Base-by-base conservation (phyloP, 2,113 vertebrate species). In the Antigone vipio region DNA sequence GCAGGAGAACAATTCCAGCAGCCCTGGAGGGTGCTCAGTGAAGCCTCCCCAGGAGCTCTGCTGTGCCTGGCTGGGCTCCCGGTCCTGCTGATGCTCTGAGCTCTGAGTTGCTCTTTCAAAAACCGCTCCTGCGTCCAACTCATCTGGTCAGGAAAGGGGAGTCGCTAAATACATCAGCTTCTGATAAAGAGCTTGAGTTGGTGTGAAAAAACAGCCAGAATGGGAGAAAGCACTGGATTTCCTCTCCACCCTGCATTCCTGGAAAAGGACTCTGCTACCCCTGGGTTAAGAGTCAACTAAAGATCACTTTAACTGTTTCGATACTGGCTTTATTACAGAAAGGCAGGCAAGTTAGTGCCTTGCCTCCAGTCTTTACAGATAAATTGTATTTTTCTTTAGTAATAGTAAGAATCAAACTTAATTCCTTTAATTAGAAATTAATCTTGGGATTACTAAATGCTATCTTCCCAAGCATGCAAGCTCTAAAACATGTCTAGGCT, bases 361-460 rank as follows among this genome's bases (percentile, higher is more conserved):
- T 2, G 45, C 26, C 47, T 34, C 24, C 7, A 4, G 6, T 4
- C 32, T 79, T 49, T 6, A 21, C 9, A 8, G 2, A 12, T 3
- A 44, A 84, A 40, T 0, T 2, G 3, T 0, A 1, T 2, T 19
- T 88, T 69, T 16, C 15, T 3, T 88, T 3, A 11, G 4, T 38
- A 38, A 42, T 42, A 42, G 11, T 44, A 44, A 44, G 42, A 44
- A 44, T 44, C 42, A 44, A 44, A 15, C 42, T 44, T 44, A 44
- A 5, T 59, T 55, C 17, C 11, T 69, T 60, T 11, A 22, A 20
- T 1, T 2, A 23, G 4, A 11, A 44, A 26, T 66, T 21, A 1
- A 44, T 4, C 27, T 8, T 0, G 12, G 18, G 2, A 11, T 69
- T 35, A 38, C 64, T 5, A 2, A n/a, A 40, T 6, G 18, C 8